A percentile compares a stretch with the other conserved stretches of the same genome.
phyloP scores from a whole-genome alignment of 2,888 invertebrate genomes.

The Camptogramma bilineatum region DNA sequence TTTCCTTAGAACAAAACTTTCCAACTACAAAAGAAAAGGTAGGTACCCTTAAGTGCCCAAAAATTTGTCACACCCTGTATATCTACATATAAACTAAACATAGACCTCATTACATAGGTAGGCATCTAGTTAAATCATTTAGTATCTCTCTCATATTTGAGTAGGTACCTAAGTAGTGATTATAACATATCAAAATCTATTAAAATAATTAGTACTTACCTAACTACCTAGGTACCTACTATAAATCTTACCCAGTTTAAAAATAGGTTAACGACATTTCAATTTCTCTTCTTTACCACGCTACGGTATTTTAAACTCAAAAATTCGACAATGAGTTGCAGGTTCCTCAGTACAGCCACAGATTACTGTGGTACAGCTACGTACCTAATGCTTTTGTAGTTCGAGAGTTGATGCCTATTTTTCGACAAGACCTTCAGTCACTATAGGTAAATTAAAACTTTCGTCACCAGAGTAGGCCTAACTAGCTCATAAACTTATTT shows the following conservation, averaged over 20 bases:
- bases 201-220: background rate
- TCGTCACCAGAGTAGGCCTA: background rate
- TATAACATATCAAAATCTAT: constrained; percentile 2
- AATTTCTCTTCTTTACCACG: constrained; percentile 29
- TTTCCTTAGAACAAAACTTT: no score
- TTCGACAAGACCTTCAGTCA: background rate
- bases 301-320: constrained; percentile 34
- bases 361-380: no score
- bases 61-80: no score
- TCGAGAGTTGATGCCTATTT: constrained; percentile 6
- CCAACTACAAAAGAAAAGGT: no score
- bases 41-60: no score
- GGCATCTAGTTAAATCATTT: no score
- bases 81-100: no score
- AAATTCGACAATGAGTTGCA: constrained; percentile 59
- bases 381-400: constrained; percentile 29
- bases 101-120: no score
- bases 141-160: no score
- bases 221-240: background rate
- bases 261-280: constrained; percentile 39
- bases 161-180: background rate
- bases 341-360: constrained; percentile 49
- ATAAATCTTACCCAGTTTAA: constrained; percentile 21
- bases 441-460: background rate
- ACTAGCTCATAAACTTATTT: no score